Percentiles rank a stretch among this genome's conserved stretches.
Evolutionary conservation across 2,888 invertebrate species (phyloP).

Genomic region (Rosalia funebris): DNA sequence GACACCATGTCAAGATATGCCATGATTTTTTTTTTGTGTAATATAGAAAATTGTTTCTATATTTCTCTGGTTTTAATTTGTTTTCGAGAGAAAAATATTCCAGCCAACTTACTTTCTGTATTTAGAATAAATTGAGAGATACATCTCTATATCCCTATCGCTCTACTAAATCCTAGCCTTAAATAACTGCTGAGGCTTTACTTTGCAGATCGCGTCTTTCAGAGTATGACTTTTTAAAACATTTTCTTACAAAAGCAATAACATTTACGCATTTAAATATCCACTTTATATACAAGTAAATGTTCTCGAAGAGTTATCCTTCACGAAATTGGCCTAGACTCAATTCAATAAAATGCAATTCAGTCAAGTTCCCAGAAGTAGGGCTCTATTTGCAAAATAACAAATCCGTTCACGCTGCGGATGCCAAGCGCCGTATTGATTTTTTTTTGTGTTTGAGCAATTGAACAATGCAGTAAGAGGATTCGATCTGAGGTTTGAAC

Average conservation of each 20-base stretch:
- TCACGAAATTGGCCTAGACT: constrained; percentile 37
- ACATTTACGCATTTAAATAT: constrained; percentile 22
- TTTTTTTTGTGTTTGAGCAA: constrained; percentile 2
- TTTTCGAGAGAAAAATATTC: no score
- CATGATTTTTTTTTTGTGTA: no score
- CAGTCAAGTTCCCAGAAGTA: constrained; percentile 35
- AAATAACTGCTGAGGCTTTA: no score
- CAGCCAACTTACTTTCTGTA: no score
- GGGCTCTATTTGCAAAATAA: constrained; percentile 40
- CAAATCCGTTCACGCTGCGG: constrained; percentile 33
- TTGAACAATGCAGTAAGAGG: constrained; percentile 12
- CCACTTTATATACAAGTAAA: constrained; percentile 30
- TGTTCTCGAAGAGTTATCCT: constrained; percentile 26
- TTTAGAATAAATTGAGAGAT: no score
- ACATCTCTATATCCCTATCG: no score
- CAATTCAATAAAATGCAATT: constrained; percentile 42
- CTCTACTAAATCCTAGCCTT: no score
- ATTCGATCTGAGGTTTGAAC: constrained; percentile 4
- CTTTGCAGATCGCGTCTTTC: no score
- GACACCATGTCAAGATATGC: no score
- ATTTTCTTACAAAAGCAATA: constrained; percentile 11
- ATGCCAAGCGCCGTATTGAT: constrained; percentile 21
- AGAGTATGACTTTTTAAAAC: neutral
- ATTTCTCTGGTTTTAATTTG: no score
- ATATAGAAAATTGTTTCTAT: no score